Conservation (phyloP, 2,888 invertebrate genomes). For the Cephus runcator region DNA sequence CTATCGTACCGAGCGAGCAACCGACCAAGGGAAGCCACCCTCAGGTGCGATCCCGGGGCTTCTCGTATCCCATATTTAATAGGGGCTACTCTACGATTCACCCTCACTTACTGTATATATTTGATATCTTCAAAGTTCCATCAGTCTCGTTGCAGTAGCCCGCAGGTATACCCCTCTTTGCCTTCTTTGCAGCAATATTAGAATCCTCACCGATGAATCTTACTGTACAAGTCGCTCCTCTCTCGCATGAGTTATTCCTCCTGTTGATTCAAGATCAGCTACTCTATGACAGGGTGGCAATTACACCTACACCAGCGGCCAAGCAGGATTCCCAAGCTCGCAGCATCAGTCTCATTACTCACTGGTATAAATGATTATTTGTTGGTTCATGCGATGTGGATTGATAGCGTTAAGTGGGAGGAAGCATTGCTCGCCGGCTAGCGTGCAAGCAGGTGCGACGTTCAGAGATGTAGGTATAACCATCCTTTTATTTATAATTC, state of each 20-base stretch:
- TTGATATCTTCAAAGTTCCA: background rate
- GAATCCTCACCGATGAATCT: background rate
- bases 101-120: background rate
- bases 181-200: background rate
- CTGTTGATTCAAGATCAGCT: constrained; percentile 12
- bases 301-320: constrained; percentile 23
- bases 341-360: constrained; percentile 26
- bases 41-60: constrained; percentile 59
- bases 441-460: constrained; percentile 29
- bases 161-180: background rate
- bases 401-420: constrained; percentile 13
- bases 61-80: constrained; percentile 51
- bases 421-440: background rate
- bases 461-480: background rate
- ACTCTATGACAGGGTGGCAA: constrained; percentile 25
- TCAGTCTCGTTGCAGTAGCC: background rate
- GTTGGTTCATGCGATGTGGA: constrained; percentile 19
- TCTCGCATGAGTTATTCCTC: background rate
- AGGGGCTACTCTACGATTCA: background rate
- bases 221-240: constrained; percentile 23
- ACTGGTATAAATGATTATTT: constrained; percentile 17
- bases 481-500: background rate
- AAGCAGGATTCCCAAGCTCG: constrained; percentile 6
- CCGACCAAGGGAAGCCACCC: constrained; percentile 58
- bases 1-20: constrained; percentile 52